Evolutionary conservation across 2,113 vertebrate genomes (phyloP).

Genomic region (Semicossyphus pulcher): DNA sequence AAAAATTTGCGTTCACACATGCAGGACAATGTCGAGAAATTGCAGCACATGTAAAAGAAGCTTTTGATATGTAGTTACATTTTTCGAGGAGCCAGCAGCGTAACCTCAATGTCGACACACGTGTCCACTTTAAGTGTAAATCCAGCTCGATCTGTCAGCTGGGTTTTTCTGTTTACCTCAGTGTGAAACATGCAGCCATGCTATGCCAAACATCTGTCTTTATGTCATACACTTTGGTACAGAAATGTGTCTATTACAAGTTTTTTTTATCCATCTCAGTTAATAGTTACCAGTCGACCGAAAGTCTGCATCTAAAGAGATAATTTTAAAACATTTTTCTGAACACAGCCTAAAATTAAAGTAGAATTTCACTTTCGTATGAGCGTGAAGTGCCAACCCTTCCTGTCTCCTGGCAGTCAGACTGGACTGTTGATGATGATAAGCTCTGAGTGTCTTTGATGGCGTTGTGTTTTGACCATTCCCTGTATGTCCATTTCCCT

Average conservation of each 20-base stretch:
- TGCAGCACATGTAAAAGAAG: too few species aligned
- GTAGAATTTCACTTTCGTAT: neutral
- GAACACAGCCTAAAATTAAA: neutral
- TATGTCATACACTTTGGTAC: neutral
- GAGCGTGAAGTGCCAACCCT: neutral
- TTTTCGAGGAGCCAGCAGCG: neutral
- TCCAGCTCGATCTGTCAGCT: too few species aligned
- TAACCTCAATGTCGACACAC: too few species aligned
- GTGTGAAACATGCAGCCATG: too few species aligned
- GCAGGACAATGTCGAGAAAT: too few species aligned
- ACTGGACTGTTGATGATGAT: neutral
- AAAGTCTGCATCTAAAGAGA: neutral
- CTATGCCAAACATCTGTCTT: neutral
- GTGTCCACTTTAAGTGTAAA: too few species aligned
- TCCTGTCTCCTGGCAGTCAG: neutral
- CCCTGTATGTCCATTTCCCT: constrained; percentile 70
- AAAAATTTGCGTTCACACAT: too few species aligned
- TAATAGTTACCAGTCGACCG: too few species aligned
- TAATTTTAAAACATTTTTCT: neutral
- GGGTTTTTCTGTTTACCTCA: too few species aligned
- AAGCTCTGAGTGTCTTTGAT: constrained; percentile 49
- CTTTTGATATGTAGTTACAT: neutral
- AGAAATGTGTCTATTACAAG: too few species aligned
- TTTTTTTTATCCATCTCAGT: too few species aligned
- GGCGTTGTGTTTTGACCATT: constrained; percentile 72